Percentiles rank a stretch among this genome's conserved stretches.
These are phyloP conservation scores for Brachynemurus nebulosus DNA, from an alignment of 2,888 invertebrate species.

Conservation along the genomic window DNA sequence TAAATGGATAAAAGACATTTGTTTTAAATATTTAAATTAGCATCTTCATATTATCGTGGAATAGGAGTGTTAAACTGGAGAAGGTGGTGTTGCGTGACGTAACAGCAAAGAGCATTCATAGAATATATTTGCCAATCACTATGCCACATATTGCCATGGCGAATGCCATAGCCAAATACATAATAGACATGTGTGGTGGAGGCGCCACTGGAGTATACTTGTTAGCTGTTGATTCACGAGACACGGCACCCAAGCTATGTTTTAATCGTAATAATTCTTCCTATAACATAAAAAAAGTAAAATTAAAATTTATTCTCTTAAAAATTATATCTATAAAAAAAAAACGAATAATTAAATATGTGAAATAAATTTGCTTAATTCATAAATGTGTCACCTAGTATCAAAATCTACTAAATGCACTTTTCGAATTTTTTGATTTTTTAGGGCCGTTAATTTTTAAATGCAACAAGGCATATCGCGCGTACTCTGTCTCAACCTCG, in stretches of 20 bases:
- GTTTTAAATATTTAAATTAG: background rate
- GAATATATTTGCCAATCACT: slow-evolving; percentile 66
- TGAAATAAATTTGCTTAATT: background rate
- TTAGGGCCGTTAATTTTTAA: no score
- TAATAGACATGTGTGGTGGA: slow-evolving; percentile 42
- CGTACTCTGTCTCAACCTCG: no score
- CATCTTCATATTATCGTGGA: background rate
- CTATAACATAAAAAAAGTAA: slow-evolving; percentile 25
- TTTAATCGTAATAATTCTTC: slow-evolving; percentile 52
- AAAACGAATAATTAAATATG: slow-evolving; percentile 8
- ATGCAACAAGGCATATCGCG: no score
- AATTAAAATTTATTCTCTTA: slow-evolving; percentile 13
- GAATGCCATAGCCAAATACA: slow-evolving; percentile 51
- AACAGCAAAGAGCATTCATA: slow-evolving; percentile 47
- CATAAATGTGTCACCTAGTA: no score
- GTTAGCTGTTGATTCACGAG: slow-evolving; percentile 26
- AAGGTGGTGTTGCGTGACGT: slow-evolving; percentile 1
- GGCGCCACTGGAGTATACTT: slow-evolving; percentile 45
- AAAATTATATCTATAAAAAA: background rate
- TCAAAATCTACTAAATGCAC: no score
- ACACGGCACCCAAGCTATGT: slow-evolving; percentile 31
- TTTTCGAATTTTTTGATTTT: no score
- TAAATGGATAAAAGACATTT: background rate
- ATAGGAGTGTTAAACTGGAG: background rate
- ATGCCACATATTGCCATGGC: slow-evolving; percentile 58